These are phyloP conservation scores for Tetramorium parvispinum DNA, from an alignment of 1,140 invertebrate genomes.

Conservation along the genomic window DNA sequence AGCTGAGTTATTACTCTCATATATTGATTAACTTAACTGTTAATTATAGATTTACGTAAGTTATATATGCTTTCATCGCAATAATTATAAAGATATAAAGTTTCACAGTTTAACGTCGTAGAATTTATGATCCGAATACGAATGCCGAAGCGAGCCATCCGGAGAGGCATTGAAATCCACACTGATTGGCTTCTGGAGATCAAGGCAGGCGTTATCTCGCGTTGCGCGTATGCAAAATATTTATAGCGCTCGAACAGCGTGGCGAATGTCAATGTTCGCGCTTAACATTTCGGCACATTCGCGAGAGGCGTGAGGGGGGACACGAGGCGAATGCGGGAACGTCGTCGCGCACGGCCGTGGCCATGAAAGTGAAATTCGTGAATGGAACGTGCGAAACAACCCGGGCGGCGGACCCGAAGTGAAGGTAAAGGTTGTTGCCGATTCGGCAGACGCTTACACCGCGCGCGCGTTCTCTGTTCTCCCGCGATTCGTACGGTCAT, in stretches of 20 bases:
- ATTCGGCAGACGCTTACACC: conserved; percentile 70
- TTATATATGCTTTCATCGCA: neutral
- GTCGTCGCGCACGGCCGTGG: conserved; percentile 78
- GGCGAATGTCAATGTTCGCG: conserved; percentile 5
- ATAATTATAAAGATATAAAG: neutral
- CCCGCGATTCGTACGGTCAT: conserved; percentile 24
- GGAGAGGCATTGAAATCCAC: neutral
- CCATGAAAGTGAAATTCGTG: conserved; percentile 85
- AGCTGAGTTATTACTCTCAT: no score
- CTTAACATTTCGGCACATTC: conserved; percentile 28
- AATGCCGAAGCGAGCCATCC: neutral
- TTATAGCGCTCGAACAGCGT: neutral
- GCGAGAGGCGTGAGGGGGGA: neutral
- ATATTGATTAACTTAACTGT: no score
- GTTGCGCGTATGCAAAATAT: conserved; percentile 5
- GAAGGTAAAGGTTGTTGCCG: conserved; percentile 79
- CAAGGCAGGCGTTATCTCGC: conserved; percentile 4
- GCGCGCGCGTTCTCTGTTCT: conserved; percentile 58
- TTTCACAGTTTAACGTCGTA: neutral
- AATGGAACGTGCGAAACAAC: conserved; percentile 79
- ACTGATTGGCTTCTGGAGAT: neutral
- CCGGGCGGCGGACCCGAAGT: conserved; percentile 64
- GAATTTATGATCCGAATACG: neutral
- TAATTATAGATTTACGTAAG: no score
- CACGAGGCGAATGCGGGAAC: conserved; percentile 4